phyloP scores from a whole-genome alignment of 1,140 invertebrate species.

The Papilio polytes region DNA sequence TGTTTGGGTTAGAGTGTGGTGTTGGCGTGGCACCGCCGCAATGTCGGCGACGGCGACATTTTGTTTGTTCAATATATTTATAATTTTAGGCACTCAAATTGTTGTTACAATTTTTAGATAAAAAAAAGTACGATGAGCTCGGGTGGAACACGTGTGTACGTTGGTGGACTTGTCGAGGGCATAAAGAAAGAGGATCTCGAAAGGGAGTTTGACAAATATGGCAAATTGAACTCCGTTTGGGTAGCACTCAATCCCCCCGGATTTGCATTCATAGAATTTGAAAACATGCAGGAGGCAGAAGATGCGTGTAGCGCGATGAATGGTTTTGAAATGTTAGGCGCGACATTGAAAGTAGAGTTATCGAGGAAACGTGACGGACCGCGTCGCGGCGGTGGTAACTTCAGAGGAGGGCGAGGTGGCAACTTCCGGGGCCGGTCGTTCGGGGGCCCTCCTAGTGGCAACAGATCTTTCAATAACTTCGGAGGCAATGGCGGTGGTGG shows the following conservation, averaged over 20 bases:
- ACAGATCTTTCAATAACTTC: constrained; percentile 54
- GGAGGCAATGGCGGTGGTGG: constrained; percentile 53
- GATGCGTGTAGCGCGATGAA: constrained; percentile 96
- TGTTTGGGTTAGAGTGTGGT: constrained; percentile 49
- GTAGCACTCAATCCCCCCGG: constrained; percentile 90
- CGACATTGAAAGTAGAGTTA: constrained; percentile 92
- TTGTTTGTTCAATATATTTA: constrained; percentile 79
- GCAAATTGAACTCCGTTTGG: constrained; percentile 97
- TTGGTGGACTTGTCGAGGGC: constrained; percentile 91
- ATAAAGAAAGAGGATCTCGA: constrained; percentile 96
- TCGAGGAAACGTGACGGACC: constrained; percentile 88
- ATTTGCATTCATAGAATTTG: constrained; percentile 99
- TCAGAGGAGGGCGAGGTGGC: constrained; percentile 80
- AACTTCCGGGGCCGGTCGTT: constrained; percentile 67
- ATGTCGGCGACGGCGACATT: constrained; percentile 78
- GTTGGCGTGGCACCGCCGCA: constrained; percentile 76
- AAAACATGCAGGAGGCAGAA: constrained; percentile 96
- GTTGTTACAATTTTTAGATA: constrained; percentile 59
- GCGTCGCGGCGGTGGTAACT: constrained; percentile 84
- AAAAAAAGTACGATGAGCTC: constrained; percentile 72
- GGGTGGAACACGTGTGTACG: constrained; percentile 91
- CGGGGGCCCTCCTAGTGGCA: constrained; percentile 55
- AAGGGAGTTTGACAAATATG: constrained; percentile 94
- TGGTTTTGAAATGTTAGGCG: constrained; percentile 92
- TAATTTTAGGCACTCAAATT: constrained; percentile 52